These are phyloP conservation scores for Hyles euphorbiae DNA, from an alignment of 1,140 invertebrate genomes.

Conservation along the genomic window DNA sequence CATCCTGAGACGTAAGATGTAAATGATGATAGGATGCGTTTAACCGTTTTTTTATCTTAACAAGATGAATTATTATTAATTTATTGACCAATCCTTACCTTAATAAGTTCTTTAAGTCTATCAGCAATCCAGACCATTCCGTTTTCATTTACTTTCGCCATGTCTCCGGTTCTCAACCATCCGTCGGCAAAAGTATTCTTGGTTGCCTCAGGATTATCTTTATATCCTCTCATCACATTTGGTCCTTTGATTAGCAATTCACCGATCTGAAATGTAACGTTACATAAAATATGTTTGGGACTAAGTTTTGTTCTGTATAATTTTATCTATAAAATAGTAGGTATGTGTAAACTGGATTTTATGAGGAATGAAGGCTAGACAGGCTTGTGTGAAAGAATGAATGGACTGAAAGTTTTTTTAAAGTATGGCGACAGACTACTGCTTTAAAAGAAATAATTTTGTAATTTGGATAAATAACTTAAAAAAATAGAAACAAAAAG, in stretches of 20 bases:
- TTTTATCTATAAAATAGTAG: too few relatives aligned
- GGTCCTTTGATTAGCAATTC: conserved; percentile 83
- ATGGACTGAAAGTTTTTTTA: too few relatives aligned
- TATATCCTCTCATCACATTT: conserved; percentile 86
- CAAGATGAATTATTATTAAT: neutral
- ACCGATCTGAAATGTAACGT: conserved; percentile 73
- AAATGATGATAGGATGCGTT: neutral
- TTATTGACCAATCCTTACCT: conserved; percentile 63
- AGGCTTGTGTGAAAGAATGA: too few relatives aligned
- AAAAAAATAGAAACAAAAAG: too few relatives aligned
- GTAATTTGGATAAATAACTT: too few relatives aligned
- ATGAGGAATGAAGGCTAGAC: too few relatives aligned
- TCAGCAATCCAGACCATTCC: conserved; percentile 84
- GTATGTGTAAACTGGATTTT: too few relatives aligned
- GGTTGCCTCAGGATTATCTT: conserved; percentile 84
- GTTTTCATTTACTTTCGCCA: conserved; percentile 84
- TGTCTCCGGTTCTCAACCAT: conserved; percentile 89
- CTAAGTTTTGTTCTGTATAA: neutral
- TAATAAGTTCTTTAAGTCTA: conserved; percentile 92
- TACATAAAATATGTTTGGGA: conserved; percentile 5
- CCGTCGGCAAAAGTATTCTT: conserved; percentile 79
- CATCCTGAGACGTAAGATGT: too few relatives aligned
- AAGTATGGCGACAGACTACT: too few relatives aligned
- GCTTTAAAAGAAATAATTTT: too few relatives aligned
- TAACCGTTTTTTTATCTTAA: neutral